phyloP scores from a whole-genome alignment of 1,140 invertebrate genomes.

The Elysia chlorotica region DNA sequence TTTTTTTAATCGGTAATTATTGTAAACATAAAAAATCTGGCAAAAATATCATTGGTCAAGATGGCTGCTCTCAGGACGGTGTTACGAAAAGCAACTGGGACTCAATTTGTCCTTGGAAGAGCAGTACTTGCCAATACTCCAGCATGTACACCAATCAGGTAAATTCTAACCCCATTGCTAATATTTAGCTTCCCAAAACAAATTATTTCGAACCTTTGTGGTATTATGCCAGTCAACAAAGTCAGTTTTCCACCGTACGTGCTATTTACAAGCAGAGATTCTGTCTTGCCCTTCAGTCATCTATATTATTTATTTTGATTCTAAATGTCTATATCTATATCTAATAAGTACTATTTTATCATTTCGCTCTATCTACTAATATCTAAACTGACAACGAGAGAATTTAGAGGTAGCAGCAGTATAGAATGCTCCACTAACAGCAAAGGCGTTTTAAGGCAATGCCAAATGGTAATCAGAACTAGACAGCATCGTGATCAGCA shows the following conservation, averaged over 20 bases:
- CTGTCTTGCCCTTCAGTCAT: background rate
- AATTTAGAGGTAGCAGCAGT: no score
- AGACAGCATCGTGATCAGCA: no score
- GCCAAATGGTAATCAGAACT: no score
- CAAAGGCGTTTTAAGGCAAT: no score
- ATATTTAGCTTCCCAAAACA: background rate
- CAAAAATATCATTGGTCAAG: background rate
- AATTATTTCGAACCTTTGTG: background rate
- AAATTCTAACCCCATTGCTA: background rate
- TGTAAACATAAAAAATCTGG: background rate
- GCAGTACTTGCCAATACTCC: background rate
- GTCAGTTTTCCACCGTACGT: background rate
- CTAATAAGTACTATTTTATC: no score
- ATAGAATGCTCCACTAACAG: no score
- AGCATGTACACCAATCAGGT: background rate
- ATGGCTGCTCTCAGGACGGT: conserved; percentile 20
- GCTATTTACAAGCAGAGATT: background rate
- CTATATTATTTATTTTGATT: background rate
- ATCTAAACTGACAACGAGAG: no score
- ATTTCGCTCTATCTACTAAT: no score
- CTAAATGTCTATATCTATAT: no score
- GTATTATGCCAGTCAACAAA: background rate
- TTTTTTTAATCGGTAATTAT: no score
- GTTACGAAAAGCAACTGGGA: conserved; percentile 6
- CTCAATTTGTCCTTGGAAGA: background rate